A percentile compares a stretch with the other conserved stretches of the same genome.
Evolutionary conservation across 2,797 vertebrate genomes (phyloP).

Genomic region (Notamacropus eugenii): DNA sequence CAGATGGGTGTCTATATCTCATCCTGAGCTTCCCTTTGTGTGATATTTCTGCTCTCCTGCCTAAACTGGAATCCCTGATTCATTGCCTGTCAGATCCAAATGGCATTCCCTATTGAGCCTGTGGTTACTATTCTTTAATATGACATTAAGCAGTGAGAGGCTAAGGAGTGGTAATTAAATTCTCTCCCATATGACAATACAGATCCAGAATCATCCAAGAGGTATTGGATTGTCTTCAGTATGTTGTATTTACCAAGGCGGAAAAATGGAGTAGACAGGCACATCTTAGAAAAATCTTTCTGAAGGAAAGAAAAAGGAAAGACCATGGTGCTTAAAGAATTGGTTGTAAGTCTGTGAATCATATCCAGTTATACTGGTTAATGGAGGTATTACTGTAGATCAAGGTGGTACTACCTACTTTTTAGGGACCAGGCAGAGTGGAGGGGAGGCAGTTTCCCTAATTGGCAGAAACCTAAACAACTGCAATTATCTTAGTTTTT

Average conservation of each 20-base stretch:
- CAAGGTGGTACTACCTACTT: neutral
- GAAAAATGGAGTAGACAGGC: neutral
- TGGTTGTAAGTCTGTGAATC: neutral
- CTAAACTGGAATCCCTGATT: neutral
- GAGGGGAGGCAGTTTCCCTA: neutral
- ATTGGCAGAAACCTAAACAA: neutral
- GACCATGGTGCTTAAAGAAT: neutral
- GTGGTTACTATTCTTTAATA: constrained; percentile 7
- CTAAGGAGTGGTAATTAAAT: constrained; percentile 7
- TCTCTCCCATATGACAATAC: neutral
- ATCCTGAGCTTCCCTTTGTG: neutral
- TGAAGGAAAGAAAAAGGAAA: neutral
- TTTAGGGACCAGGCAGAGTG: neutral
- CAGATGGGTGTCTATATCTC: neutral
- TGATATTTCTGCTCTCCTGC: neutral
- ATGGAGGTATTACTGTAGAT: neutral
- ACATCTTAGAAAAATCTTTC: neutral
- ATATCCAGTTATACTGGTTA: neutral
- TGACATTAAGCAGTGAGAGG: constrained; percentile 2
- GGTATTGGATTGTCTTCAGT: neutral
- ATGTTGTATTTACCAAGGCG: neutral
- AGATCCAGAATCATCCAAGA: neutral
- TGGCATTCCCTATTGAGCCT: neutral
- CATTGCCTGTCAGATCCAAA: neutral
- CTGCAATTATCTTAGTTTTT: neutral